phyloP scores from a whole-genome alignment of 2,888 invertebrate genomes.

The Aricia artaxerxes region DNA sequence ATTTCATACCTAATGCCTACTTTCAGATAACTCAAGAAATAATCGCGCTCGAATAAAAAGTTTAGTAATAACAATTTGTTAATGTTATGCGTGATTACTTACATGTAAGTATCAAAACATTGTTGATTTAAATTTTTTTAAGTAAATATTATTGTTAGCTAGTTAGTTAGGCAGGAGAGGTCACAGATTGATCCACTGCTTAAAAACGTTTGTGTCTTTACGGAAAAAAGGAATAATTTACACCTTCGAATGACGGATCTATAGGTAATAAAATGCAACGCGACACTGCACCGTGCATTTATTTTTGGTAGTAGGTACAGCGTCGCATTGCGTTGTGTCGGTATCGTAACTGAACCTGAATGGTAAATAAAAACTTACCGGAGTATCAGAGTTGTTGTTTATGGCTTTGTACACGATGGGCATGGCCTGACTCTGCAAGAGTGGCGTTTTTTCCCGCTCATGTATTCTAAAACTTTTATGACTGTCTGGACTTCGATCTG shows the following conservation, averaged over 20 bases:
- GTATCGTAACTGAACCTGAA: too few species aligned
- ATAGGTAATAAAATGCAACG: not conserved
- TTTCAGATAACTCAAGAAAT: not conserved
- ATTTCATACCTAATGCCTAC: too few species aligned
- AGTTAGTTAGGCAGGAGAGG: not conserved
- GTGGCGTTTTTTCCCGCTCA: slow-evolving; percentile 52
- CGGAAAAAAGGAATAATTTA: not conserved
- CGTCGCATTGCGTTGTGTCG: too few species aligned
- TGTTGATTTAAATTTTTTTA: not conserved
- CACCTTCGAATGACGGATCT: too few species aligned
- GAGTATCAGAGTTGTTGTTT: slow-evolving; percentile 50
- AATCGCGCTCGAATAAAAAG: not conserved
- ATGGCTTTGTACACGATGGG: slow-evolving; percentile 51
- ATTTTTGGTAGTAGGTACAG: too few species aligned
- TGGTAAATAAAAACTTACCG: slow-evolving; percentile 38
- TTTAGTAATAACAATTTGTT: not conserved
- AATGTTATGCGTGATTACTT: not conserved
- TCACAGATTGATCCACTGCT: not conserved
- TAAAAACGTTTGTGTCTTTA: not conserved
- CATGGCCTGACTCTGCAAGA: slow-evolving; percentile 50
- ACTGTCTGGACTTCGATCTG: slow-evolving; percentile 25
- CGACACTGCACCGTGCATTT: too few species aligned
- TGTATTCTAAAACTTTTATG: slow-evolving; percentile 44
- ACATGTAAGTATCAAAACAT: not conserved
- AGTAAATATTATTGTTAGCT: not conserved